phyloP scores from a whole-genome alignment of 2,888 invertebrate genomes.

The Himalopsyche japonica region DNA sequence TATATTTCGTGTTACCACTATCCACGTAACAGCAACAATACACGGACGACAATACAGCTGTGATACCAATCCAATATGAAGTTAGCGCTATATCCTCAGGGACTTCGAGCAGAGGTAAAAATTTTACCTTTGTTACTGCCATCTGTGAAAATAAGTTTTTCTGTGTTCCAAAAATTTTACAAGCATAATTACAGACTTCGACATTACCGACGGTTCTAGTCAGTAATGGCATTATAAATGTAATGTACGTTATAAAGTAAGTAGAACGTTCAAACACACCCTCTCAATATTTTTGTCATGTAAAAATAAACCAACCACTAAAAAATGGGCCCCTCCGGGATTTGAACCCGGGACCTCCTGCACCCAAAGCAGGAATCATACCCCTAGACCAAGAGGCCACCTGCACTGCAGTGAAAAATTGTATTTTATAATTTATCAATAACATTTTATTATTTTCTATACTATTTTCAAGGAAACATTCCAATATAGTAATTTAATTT shows the following conservation, averaged over 20 bases:
- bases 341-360: slow-evolving; percentile 75
- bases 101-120: not conserved
- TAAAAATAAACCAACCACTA: slow-evolving; percentile 25
- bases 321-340: slow-evolving; percentile 67
- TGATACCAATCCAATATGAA: slow-evolving; percentile 1
- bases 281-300: not conserved
- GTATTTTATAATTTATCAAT: not conserved
- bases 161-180: not conserved
- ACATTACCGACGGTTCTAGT: not conserved
- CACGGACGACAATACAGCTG: slow-evolving; percentile 25
- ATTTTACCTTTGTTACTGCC: not conserved
- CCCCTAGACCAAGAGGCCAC: slow-evolving; percentile 72
- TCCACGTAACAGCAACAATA: slow-evolving; percentile 8
- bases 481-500: too few relatives aligned
- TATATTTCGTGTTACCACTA: not conserved
- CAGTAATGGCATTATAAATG: too few relatives aligned
- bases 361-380: slow-evolving; percentile 75
- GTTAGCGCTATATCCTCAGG: not conserved
- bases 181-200: not conserved
- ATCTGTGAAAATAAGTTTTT: not conserved
- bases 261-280: too few relatives aligned
- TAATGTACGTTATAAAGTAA: too few relatives aligned
- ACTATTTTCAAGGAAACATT: too few relatives aligned
- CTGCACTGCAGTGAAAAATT: not conserved
- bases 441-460: not conserved